Evolutionary conservation across 1,140 invertebrate genomes (phyloP).

Genomic region (Caerostris darwini): DNA sequence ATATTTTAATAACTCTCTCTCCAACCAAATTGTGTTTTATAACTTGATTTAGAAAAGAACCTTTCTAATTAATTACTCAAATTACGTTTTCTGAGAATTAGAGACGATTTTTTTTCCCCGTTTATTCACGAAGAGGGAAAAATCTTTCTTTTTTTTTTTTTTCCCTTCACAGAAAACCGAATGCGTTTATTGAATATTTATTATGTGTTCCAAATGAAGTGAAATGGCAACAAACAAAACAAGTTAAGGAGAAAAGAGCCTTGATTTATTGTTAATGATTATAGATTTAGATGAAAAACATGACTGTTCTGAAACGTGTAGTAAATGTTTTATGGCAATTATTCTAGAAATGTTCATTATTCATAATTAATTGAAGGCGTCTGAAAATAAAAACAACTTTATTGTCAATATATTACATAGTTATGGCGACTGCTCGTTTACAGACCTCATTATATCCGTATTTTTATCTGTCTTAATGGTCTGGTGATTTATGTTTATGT

Average conservation of each 20-base stretch:
- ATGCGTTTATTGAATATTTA: conserved; percentile 75
- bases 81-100: conserved; percentile 64
- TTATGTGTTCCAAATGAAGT: conserved; percentile 70
- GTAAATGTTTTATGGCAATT: conserved; percentile 77
- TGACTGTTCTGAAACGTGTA: conserved; percentile 62
- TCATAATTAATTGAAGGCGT: conserved; percentile 76
- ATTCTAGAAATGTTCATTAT: conserved; percentile 71
- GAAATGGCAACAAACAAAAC: conserved; percentile 51
- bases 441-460: conserved; percentile 41
- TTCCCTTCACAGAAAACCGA: conserved; percentile 12
- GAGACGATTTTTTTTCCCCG: conserved; percentile 5
- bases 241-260: conserved; percentile 15
- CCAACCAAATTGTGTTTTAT: conserved; percentile 73
- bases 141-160: conserved; percentile 23
- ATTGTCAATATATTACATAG: conserved; percentile 74
- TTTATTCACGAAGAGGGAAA: neutral
- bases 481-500: conserved; percentile 69
- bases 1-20: conserved; percentile 31
- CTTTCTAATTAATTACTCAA: conserved; percentile 72
- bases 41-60: conserved; percentile 73
- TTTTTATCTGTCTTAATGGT: conserved; percentile 74
- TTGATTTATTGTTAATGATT: conserved; percentile 78
- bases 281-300: conserved; percentile 77
- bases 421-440: conserved; percentile 55
- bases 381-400: conserved; percentile 73